Conservation (phyloP, 2,888 invertebrate genomes). For the Charanyca ferruginea region DNA sequence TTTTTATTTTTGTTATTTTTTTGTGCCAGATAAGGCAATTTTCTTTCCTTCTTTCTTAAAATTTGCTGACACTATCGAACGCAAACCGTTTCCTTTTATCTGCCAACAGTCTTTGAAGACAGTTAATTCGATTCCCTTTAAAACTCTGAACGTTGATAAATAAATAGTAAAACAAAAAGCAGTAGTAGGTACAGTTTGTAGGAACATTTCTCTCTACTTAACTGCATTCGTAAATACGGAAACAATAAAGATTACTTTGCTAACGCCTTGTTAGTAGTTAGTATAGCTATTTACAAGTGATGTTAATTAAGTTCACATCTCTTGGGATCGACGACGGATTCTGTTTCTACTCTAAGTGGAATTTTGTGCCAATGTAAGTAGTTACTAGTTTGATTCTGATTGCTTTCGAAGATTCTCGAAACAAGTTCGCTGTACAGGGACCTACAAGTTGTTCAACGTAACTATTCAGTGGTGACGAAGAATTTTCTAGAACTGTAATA, state of each 20-base stretch:
- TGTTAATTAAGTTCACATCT: slow-evolving; percentile 54
- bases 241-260: slow-evolving; percentile 38
- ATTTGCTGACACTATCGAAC: neutral
- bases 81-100: neutral
- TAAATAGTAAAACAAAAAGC: neutral
- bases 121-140: slow-evolving; percentile 13
- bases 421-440: slow-evolving; percentile 1
- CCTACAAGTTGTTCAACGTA: neutral
- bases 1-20: neutral
- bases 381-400: slow-evolving; percentile 29
- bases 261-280: slow-evolving; percentile 24
- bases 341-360: slow-evolving; percentile 37
- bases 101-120: neutral
- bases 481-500: slow-evolving; percentile 2
- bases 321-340: slow-evolving; percentile 37
- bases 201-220: slow-evolving; percentile 16
- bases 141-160: slow-evolving; percentile 14
- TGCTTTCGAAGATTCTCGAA: slow-evolving; percentile 26
- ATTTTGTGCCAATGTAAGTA: slow-evolving; percentile 30
- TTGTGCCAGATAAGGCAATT: neutral
- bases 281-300: slow-evolving; percentile 37
- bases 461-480: neutral
- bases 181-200: slow-evolving; percentile 11
- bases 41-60: neutral
- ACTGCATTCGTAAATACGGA: slow-evolving; percentile 27